A percentile compares a stretch with the other conserved stretches of the same genome.
phyloP scores from a whole-genome alignment of 1,140 invertebrate species.

The Parasteatoda tepidariorum region DNA sequence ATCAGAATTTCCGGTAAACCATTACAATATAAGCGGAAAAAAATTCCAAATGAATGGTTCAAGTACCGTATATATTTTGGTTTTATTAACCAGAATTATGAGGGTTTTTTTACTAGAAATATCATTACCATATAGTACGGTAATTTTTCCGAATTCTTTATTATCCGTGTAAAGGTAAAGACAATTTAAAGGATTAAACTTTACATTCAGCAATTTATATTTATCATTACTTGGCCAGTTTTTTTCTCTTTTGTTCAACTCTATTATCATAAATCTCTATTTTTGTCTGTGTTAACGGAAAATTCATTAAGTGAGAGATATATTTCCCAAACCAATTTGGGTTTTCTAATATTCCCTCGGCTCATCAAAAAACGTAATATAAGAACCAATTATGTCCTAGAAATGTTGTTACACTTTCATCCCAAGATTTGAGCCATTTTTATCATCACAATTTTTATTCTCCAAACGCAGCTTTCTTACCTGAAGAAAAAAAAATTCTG shows the following conservation, averaged over 20 bases:
- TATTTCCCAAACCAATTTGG: conserved; percentile 8
- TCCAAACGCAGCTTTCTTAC: not conserved
- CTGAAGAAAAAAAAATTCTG: conserved; percentile 3
- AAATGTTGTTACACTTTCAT: conserved; percentile 25
- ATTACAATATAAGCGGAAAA: too few relatives aligned
- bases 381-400: not conserved
- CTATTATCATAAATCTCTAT: conserved; percentile 23
- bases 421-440: conserved; percentile 7
- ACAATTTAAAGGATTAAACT: too few relatives aligned
- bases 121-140: too few relatives aligned
- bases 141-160: too few relatives aligned
- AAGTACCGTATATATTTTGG: too few relatives aligned
- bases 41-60: too few relatives aligned
- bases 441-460: not conserved
- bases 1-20: too few relatives aligned
- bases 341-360: conserved; percentile 31
- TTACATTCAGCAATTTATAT: too few relatives aligned
- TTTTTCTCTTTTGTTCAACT: conserved; percentile 5
- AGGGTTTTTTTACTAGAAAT: too few relatives aligned
- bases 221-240: too few relatives aligned
- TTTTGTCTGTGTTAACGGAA: conserved; percentile 9
- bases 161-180: too few relatives aligned
- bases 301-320: not conserved
- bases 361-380: not conserved
- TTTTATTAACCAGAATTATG: too few relatives aligned